Evolutionary conservation across 2,888 invertebrate genomes (phyloP), one percentile per base, ranked within the genome.

Genomic region (Operophtera brumata): DNA sequence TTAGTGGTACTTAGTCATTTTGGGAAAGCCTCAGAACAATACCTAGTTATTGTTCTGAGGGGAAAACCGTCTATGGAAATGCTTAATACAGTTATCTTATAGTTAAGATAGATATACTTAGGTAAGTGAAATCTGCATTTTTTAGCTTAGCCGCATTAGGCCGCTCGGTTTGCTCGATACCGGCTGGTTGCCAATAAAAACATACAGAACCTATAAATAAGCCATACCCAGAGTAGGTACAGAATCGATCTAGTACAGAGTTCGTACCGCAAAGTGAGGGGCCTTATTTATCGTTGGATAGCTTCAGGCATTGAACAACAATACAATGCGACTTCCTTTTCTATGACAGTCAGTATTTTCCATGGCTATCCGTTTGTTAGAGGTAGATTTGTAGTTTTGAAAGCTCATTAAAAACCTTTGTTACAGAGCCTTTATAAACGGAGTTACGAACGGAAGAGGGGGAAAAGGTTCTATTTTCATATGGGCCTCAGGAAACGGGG

Each of bases 401-500:
- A 69, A 80, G 78, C 81, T 84, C 82, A 84, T 84, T 84, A 84
- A 82, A 80, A 80, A 69, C 61, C 75, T 80, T 83, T 82, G 76
- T 89, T 88, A 57, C 83, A 92, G 96, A 75, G 97, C 97, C 58
- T 97, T 97, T 84, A 96, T 97, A 83, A 96, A 97, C 76, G 97
- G 97, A 57, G 97, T 97, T 37, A 96, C 96, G 41, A 96, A 96
- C 81, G 97, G 98, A 44, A 94, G 98, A 54, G 94, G 95, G 67
- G 97, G 98, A 32, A 96, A 96, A 83, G 98, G 98, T 45, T 97
- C 97, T 57, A 98, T 98, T 76, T 98, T 97, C 87, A 97, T 98
- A 51, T 98, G 98, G 98, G 98, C 98, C 1, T 97, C 97, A n/a
- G 98, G 98, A 47, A 98, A 98, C 80, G 98, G 98, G 9, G 98